Conservation (phyloP, 2,888 invertebrate genomes). For the Prenolepis imparis region DNA sequence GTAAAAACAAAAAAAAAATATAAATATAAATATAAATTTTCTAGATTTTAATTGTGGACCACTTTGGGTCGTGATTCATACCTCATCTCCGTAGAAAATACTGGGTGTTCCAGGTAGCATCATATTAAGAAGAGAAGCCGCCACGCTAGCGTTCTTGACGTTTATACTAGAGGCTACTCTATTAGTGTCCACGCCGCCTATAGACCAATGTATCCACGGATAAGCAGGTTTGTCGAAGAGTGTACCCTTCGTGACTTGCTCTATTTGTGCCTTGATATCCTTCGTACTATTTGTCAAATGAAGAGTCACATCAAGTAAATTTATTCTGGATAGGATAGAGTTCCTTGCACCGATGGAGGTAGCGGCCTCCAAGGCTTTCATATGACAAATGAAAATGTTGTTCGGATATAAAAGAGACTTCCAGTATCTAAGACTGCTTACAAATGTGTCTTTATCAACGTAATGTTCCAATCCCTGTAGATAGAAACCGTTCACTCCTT, state of each 20-base stretch:
- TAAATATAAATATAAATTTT: constrained; percentile 1
- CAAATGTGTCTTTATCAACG: constrained; percentile 88
- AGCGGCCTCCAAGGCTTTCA: constrained; percentile 87
- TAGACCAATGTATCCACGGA: constrained; percentile 94
- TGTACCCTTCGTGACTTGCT: constrained; percentile 87
- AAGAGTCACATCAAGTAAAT: constrained; percentile 91
- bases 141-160: constrained; percentile 89
- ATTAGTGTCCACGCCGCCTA: constrained; percentile 89
- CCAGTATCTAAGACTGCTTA: constrained; percentile 89
- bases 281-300: constrained; percentile 88
- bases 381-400: constrained; percentile 90
- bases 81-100: constrained; percentile 97
- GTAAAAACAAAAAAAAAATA: no score
- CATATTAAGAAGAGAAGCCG: constrained; percentile 91
- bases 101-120: constrained; percentile 95
- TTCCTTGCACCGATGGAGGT: constrained; percentile 87
- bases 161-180: constrained; percentile 88
- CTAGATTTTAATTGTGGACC: constrained; percentile 5
- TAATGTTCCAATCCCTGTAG: constrained; percentile 92
- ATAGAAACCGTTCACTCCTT: constrained; percentile 96
- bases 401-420: constrained; percentile 89
- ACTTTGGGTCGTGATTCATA: constrained; percentile 85
- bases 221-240: constrained; percentile 89
- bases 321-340: constrained; percentile 89
- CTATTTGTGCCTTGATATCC: constrained; percentile 88